phyloP scores from a whole-genome alignment of 1,140 invertebrate genomes.

The Sycobia sp. region DNA sequence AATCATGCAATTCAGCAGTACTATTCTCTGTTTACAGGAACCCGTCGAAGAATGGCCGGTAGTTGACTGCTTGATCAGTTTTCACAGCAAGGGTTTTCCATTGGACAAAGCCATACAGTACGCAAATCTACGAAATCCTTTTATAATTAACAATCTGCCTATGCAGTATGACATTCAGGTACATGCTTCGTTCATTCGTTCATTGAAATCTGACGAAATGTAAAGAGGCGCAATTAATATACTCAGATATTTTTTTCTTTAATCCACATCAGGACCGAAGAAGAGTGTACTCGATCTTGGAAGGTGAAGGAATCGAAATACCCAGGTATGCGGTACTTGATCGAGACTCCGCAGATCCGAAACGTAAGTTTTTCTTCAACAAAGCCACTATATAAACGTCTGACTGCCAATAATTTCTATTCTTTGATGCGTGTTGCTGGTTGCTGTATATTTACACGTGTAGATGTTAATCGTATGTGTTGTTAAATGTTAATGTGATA shows the following conservation, averaged over 20 bases:
- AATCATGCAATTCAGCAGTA: too few relatives aligned
- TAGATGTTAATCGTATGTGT: too few relatives aligned
- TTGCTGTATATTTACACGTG: too few relatives aligned
- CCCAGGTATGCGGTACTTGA: conserved; percentile 97
- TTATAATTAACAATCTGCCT: conserved; percentile 97
- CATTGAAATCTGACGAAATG: background rate
- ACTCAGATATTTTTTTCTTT: conserved; percentile 24
- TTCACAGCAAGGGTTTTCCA: conserved; percentile 98
- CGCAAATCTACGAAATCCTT: conserved; percentile 90
- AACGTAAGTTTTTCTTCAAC: conserved; percentile 68
- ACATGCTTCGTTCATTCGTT: conserved; percentile 37
- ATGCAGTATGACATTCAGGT: conserved; percentile 98
- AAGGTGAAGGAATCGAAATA: conserved; percentile 94
- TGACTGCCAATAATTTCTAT: background rate
- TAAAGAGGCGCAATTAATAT: background rate
- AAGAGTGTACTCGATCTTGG: conserved; percentile 93
- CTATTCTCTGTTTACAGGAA: conserved; percentile 75
- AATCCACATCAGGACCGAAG: conserved; percentile 85
- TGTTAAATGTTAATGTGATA: too few relatives aligned
- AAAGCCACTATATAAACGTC: background rate
- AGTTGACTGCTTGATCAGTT: conserved; percentile 97
- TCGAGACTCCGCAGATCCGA: conserved; percentile 88
- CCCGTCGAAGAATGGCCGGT: conserved; percentile 98
- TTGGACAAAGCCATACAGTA: conserved; percentile 98
- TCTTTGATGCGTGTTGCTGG: background rate